Evolutionary conservation across 2,113 vertebrate genomes (phyloP).

Genomic region (Notiomystis cincta): DNA sequence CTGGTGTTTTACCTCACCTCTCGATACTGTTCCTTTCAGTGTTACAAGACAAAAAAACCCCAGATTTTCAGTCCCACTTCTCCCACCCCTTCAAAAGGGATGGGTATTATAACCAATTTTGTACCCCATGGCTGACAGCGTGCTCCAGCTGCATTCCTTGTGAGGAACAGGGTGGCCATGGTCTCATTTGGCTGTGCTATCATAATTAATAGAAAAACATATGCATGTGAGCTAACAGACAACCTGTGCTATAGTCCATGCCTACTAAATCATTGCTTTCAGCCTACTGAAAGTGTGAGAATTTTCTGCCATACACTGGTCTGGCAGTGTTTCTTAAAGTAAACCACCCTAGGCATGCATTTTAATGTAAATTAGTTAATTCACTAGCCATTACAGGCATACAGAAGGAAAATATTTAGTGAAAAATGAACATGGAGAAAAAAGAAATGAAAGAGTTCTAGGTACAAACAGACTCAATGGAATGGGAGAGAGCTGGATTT

Average conservation of each 20-base stretch:
- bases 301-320: neutral
- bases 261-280: neutral
- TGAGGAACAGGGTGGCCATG: neutral
- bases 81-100: neutral
- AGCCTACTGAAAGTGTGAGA: neutral
- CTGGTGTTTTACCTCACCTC: neutral
- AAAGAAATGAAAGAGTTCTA: neutral
- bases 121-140: neutral
- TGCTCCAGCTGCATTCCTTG: neutral
- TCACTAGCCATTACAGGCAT: neutral
- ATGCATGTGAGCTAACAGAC: neutral
- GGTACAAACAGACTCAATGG: neutral
- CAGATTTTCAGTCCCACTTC: neutral
- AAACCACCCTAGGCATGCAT: neutral
- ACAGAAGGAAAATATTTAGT: neutral
- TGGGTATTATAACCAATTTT: neutral
- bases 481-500: neutral
- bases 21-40: neutral
- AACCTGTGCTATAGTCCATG: neutral
- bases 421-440: neutral
- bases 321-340: neutral
- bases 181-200: neutral
- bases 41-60: neutral
- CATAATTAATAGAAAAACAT: neutral
- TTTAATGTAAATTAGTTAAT: neutral